Evolutionary conservation across 2,888 invertebrate species (phyloP).

Genomic region (Athetis lepigone): DNA sequence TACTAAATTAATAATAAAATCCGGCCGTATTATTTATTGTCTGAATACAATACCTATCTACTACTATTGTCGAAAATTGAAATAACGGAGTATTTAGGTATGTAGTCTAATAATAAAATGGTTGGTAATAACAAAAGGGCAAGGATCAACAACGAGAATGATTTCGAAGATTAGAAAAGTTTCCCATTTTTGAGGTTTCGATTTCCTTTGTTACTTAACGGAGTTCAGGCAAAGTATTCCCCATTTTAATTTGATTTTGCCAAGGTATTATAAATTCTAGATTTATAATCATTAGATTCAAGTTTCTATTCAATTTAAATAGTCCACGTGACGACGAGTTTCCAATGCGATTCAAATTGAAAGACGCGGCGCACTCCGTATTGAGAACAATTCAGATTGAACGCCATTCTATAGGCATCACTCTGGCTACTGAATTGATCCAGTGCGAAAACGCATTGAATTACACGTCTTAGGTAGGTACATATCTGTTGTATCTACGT

Average conservation of each 20-base stretch:
- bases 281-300: slow-evolving; percentile 40
- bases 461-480: not conserved
- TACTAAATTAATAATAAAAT: too few relatives aligned
- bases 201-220: slow-evolving; percentile 10
- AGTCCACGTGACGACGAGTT: slow-evolving; percentile 29
- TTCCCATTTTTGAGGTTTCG: slow-evolving; percentile 17
- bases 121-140: slow-evolving; percentile 16
- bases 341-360: slow-evolving; percentile 48
- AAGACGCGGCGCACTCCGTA: slow-evolving; percentile 47
- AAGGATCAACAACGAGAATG: slow-evolving; percentile 8
- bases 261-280: slow-evolving; percentile 19
- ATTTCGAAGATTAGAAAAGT: slow-evolving; percentile 23
- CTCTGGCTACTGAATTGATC: slow-evolving; percentile 37
- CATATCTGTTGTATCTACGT: not conserved
- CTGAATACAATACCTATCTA: not conserved
- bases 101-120: not conserved
- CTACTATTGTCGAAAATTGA: not conserved
- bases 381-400: slow-evolving; percentile 56
- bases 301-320: slow-evolving; percentile 46
- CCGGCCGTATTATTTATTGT: too few relatives aligned
- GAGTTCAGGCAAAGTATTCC: slow-evolving; percentile 13
- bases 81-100: not conserved
- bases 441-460: slow-evolving; percentile 25
- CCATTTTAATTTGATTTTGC: slow-evolving; percentile 11
- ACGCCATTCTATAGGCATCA: slow-evolving; percentile 50